phyloP scores from a whole-genome alignment of 2,797 vertebrate genomes.

The Clarias laeviceps region DNA sequence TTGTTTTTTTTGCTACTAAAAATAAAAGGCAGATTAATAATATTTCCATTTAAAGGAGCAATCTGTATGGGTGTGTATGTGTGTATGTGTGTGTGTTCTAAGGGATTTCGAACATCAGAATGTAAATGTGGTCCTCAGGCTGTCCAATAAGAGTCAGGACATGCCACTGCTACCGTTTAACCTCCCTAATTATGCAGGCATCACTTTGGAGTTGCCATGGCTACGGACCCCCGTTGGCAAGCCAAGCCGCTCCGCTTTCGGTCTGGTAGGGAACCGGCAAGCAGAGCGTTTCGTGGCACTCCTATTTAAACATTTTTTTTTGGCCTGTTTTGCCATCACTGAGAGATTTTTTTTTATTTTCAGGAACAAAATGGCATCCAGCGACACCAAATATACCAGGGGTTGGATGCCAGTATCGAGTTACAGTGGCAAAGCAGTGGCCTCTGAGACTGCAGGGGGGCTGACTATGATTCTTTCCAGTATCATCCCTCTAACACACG shows the following conservation, averaged over 20 bases:
- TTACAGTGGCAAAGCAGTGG: slow-evolving; percentile 38
- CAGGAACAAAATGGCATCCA: neutral
- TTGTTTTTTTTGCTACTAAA: neutral
- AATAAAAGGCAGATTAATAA: neutral
- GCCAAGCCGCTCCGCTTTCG: slow-evolving; percentile 43
- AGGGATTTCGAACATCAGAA: slow-evolving; percentile 44
- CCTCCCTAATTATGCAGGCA: slow-evolving; percentile 64
- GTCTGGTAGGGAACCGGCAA: slow-evolving; percentile 42
- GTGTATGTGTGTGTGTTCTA: neutral
- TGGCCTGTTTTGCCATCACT: neutral
- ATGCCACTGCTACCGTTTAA: slow-evolving; percentile 56
- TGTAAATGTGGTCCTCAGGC: slow-evolving; percentile 51
- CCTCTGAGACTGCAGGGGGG: slow-evolving; percentile 25
- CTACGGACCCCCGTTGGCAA: slow-evolving; percentile 59
- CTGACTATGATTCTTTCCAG: slow-evolving; percentile 25
- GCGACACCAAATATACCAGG: neutral
- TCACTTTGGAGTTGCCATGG: slow-evolving; percentile 63
- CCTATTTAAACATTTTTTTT: no score
- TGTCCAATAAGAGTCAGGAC: slow-evolving; percentile 49
- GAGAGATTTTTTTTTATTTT: neutral
- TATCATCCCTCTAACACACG: slow-evolving; percentile 28
- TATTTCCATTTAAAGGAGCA: neutral
- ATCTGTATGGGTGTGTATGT: neutral
- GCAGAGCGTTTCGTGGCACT: neutral
- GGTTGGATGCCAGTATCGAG: slow-evolving; percentile 1